Evolutionary conservation across 2,888 invertebrate species (phyloP), one percentile per base, ranked within the genome.

Genomic region (Andrena praecox): DNA sequence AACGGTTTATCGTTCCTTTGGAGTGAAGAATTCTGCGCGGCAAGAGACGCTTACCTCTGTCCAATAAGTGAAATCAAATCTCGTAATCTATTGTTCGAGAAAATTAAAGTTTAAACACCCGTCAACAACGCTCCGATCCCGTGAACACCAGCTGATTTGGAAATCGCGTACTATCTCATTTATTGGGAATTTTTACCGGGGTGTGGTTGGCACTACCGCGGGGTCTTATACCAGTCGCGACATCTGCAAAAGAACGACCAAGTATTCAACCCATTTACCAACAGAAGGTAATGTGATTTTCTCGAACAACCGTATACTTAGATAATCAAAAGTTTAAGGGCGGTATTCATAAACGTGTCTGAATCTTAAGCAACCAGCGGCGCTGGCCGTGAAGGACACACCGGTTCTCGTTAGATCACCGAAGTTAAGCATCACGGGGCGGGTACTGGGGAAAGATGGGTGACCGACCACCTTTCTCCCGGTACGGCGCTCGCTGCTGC

Each of bases 71-170:
- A 60, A 20, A 67, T 56, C 16, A 27, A 33, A 52, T 24, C 16
- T 50, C 12, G 6, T 6, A 56, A 16, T 35, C 8, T 33, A n/a
- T 63, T 29, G 20, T 71, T 33, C 20, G 16, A 59, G 75, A 80
- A 80, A 59, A 4, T 42, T 24, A 8, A 67, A 73, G 68, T 82
- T 82, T 63, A 71, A 75, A 80, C 24, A 8, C 8, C 27, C 50
- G 20, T 75, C 70, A 67, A 70, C 52, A 72, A 69, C 50, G 60
- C 24, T 73, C 33, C 4, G 12, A 24, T 42, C 27, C 33, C 33
- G 27, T 35, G 50, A 60, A 31, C 31, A 80, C 56, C 81, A 79
- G 81, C 73, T 81, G 73, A 80, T 74, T 81, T 29, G 24, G 59
- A 66, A 59, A 66, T 63, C 35, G 35, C 35, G 48, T 70, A 31